Evolutionary conservation across 2,888 invertebrate species (phyloP), one percentile per base, ranked within the genome.

Genomic region (Elysia crispata): DNA sequence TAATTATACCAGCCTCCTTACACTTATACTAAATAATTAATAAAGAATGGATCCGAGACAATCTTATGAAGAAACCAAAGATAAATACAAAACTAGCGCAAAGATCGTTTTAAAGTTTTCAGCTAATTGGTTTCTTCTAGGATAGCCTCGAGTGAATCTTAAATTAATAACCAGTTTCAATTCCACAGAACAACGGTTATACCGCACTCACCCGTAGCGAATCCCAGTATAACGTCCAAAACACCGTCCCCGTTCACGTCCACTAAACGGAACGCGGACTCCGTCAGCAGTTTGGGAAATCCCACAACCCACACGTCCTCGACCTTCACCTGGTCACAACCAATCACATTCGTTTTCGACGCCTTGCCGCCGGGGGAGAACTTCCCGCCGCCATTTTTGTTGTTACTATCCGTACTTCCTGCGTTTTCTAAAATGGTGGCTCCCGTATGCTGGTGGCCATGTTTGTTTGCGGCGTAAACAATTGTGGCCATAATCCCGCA

Each of bases 141-240:
- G n/a, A n/a, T n/a, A n/a, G n/a, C n/a, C n/a, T n/a, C n/a, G n/a
- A n/a, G n/a, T n/a, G n/a, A n/a, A n/a, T n/a, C n/a, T n/a, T n/a
- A n/a, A n/a, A n/a, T n/a, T n/a, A n/a, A n/a, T n/a, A n/a, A n/a
- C n/a, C n/a, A n/a, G n/a, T n/a, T n/a, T n/a, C n/a, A n/a, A n/a
- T n/a, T n/a, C n/a, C n/a, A n/a, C n/a, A n/a, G n/a, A n/a, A n/a
- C n/a, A n/a, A n/a, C n/a, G n/a, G n/a, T n/a, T 41, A 41, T 6
- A 41, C 5, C 41, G 41, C 11, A 80, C 82, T 76, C 81, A 95
- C 95, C 95, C 90, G 96, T 95, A 77, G 95, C 95, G 92, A 95
- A 96, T 82, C 96, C 96, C 83, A 96, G 93, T 77, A 96, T 93
- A 31, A 96, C 93, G 91, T 96, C 96, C 74, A 94, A 93, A 15